Conservation (phyloP, 2,797 vertebrate genomes). For the Sorex maritimensis region DNA sequence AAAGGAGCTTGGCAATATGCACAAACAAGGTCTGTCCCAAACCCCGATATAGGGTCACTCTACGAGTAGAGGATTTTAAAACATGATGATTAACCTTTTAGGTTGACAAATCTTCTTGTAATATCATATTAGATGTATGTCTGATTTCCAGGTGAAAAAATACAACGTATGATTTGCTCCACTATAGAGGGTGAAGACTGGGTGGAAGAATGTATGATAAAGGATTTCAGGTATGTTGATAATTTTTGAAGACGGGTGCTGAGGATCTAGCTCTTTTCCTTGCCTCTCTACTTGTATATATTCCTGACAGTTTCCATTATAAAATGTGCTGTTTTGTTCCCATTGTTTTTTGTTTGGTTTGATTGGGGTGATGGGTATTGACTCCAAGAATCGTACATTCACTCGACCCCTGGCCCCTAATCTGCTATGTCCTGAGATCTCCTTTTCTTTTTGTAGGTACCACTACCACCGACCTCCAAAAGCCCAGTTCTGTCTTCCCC, state of each 20-base stretch:
- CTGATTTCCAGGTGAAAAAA: constrained; percentile 49
- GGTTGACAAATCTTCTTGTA: constrained; percentile 14
- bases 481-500: not conserved
- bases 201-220: not conserved
- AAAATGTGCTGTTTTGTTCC: not conserved
- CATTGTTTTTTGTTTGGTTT: no score
- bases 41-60: not conserved
- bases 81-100: constrained; percentile 34
- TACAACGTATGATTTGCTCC: not conserved
- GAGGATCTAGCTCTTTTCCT: not conserved
- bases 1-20: not conserved
- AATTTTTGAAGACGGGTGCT: constrained; percentile 48
- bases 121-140: not conserved
- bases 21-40: constrained; percentile 27
- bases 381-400: no score
- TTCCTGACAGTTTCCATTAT: constrained; percentile 34
- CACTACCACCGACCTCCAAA: not conserved
- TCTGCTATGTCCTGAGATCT: constrained; percentile 3
- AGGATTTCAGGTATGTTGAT: constrained; percentile 26
- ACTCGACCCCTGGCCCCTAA: not conserved
- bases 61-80: constrained; percentile 39
- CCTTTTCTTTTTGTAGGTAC: constrained; percentile 31
- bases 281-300: constrained; percentile 55
- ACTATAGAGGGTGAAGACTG: not conserved
- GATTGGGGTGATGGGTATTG: no score